These are phyloP conservation scores for Charadrius vociferus DNA, from an alignment of 2,113 vertebrate genomes.

Conservation along the genomic window DNA sequence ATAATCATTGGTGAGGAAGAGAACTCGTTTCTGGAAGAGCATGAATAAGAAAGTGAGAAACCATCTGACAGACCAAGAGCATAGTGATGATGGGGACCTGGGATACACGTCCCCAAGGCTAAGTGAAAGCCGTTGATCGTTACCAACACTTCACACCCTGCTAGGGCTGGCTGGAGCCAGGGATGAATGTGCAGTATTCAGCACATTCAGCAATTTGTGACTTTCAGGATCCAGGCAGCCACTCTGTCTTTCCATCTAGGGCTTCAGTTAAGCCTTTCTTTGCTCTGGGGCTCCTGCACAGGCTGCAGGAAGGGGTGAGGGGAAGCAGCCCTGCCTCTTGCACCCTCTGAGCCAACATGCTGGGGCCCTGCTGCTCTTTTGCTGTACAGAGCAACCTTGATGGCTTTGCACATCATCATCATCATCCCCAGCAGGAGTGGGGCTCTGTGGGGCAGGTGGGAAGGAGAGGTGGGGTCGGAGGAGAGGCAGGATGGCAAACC, in stretches of 20 bases:
- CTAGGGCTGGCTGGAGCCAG: background rate
- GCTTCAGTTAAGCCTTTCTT: slow-evolving; percentile 1
- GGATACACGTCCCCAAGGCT: background rate
- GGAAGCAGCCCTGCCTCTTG: background rate
- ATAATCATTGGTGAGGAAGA: slow-evolving; percentile 94
- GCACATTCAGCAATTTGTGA: background rate
- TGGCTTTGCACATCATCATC: slow-evolving; percentile 4
- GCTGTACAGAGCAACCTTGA: background rate
- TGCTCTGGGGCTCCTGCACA: background rate
- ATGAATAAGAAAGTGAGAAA: background rate
- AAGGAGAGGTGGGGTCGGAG: background rate
- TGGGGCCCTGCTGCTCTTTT: background rate
- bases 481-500: background rate
- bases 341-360: rapidly evolving
- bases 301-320: background rate
- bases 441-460: background rate
- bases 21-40: slow-evolving; percentile 82
- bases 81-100: background rate
- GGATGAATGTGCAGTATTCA: background rate
- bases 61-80: background rate
- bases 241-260: background rate
- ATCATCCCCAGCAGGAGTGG: background rate
- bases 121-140: background rate
- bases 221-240: background rate
- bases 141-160: background rate